Percentiles rank a stretch among this genome's conserved stretches.
phyloP scores from a whole-genome alignment of 2,113 vertebrate genomes.

The Prietella phreatophila region DNA sequence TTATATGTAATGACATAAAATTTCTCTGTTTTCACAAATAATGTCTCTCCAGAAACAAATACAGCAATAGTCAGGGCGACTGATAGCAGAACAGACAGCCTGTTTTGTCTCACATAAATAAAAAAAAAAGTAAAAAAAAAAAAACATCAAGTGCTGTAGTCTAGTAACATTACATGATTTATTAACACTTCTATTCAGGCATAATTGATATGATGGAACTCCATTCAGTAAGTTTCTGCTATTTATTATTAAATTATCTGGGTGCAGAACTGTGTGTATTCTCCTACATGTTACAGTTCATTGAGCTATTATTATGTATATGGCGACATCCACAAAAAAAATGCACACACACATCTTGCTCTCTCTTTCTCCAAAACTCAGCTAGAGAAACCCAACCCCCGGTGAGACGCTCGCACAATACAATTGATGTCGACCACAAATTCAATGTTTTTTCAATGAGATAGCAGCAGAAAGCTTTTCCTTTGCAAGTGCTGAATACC shows the following conservation, averaged over 20 bases:
- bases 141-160: neutral
- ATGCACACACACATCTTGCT: neutral
- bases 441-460: constrained; percentile 33
- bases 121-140: neutral
- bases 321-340: neutral
- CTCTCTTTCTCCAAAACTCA: neutral
- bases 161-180: neutral
- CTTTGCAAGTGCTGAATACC: neutral
- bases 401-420: neutral
- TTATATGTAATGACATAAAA: neutral
- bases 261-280: neutral
- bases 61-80: neutral
- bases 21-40: neutral
- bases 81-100: neutral
- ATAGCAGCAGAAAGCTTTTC: constrained; percentile 2
- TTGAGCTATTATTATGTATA: neutral
- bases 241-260: neutral
- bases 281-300: neutral
- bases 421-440: constrained; percentile 21
- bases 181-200: neutral
- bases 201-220: neutral
- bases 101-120: neutral
- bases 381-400: neutral
- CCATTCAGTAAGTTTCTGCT: neutral
- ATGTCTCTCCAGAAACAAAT: neutral